Base-by-base conservation (phyloP, 2,888 invertebrate genomes). In the Lithophane leautieri region DNA sequence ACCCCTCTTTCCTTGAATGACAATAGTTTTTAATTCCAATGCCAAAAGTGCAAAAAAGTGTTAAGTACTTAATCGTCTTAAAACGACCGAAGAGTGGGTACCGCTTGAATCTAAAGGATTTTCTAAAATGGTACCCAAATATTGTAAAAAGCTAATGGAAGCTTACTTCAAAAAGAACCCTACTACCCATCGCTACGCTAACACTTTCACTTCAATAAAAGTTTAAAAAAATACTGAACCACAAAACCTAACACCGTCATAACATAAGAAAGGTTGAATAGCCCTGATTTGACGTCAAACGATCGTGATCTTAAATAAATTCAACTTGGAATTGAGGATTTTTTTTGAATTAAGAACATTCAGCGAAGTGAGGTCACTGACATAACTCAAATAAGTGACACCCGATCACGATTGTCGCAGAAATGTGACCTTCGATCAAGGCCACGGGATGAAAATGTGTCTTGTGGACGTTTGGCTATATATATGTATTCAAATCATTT, bases 311-410 rank as follows among this genome's bases (percentile, higher is more conserved):
- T 80, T 65, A 62, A 68, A 81, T 78, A 76, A 84, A 81, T 76
- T 86, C 40, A 73, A 85, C 42, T 84, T 76, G 61, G 76, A 70
- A 68, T 73, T 65, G 70, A 82, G 62, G 72, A 76, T 40, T 47
- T 12, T 60, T 77, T 79, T 84, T 40, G 68, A 78, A 78, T 79
- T 71, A 69, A 75, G 86, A 75, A 82, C 72, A 76, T 79, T 58
- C 61, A 60, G 40, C 61, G 70, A 73, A 71, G 66, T 69, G 50
- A 75, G 87, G 84, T 82, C 84, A 84, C n/a, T 82, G 84, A 82
- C 86, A 79, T 81, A 79, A 84, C 73, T 80, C 76, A 80, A 76
- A 76, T 82, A 65, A 78, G 73, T 84, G 74, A 67, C 52, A 66
- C n/a, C 22, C 40, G 65, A 70, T 74, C 72, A 61, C 67, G 78